Base-by-base conservation (phyloP, 2,113 vertebrate genomes). In the Prionailurus viverrinus region DNA sequence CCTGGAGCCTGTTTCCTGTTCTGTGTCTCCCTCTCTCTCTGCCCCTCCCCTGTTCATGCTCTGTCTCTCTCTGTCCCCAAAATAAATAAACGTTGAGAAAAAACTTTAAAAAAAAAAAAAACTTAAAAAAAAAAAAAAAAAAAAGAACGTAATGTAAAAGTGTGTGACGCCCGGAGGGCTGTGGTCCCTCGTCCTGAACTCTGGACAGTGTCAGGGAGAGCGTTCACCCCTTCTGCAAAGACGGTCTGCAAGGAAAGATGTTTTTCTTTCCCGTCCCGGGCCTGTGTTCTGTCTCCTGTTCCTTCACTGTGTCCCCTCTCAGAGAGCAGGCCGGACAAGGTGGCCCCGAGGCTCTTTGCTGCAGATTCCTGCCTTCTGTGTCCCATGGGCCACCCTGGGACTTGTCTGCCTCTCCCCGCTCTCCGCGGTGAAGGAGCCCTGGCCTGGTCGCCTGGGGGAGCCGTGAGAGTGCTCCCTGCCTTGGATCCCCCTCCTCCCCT, bases 151-250 rank as follows among this genome's bases (percentile, higher is more conserved):
- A 45, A 41, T 51, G 1, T 7, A 36, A 31, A 31, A 39, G 18
- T 1, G 13, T 0, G 15, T 0, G n/a, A 36, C 3, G 4, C 1
- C 3, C 41, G 31, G 21, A 16, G 66, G 39, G 14, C 6, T 3
- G 16, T 0, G 12, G 2, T 18, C 19, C 29, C 74, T 39, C 0
- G 27, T 3, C 15, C n/a, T 1, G 7, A 36, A 2, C 12, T 0
- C 7, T 15, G 29, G 48, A 31, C 18, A 12, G 65, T 19, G 6
- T 81, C 36, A 5, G 51, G 66, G 66, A 33, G 71, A 51, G 39
- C 1, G 13, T 23, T 21, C 2, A 8, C 19, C 39, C 36, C 16
- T 4, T n/a, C 31, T 61, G 48, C 48, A 4, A 13, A 71, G 33
- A 14, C 19, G 5, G 90, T 19, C 5, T 45, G 21, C 21, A 7